Evolutionary conservation across 2,797 vertebrate genomes (phyloP), one percentile per base, ranked within the genome.

Genomic region (Rhinichthys osculus): DNA sequence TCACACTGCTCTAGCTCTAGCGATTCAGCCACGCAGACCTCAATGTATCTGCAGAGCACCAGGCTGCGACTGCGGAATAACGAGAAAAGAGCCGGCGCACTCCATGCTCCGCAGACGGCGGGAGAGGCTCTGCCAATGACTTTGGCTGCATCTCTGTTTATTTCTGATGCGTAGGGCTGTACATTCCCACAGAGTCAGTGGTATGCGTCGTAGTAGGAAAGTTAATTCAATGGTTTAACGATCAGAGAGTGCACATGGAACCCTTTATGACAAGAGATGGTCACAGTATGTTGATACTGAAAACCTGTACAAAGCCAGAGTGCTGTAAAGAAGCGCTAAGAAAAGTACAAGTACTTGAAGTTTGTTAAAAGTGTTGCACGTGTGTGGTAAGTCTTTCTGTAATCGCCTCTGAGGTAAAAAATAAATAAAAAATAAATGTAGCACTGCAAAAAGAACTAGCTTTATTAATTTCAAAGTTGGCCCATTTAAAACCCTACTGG

Each of bases 41-140:
- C 89, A 88, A 87, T 91, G 93, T 94, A 94, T 94, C 92, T 93
- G 87, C 92, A 92, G 93, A 92, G 92, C 93, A 95, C 94, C 93
- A 93, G 94, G 93, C 93, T 93, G 94, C 89, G 83, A 95, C 94
- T 92, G 70, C 89, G 89, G 91, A 91, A 93, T 92, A 93, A 94
- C 91, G 86, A 94, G 92, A 93, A 92, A 88, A 81, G 86, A 92
- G 89, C 59, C 78, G 54, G 83, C 86, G 87, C 91, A 86, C 92
- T 93, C 89, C 82, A 92, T 8, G 92, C 92, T 93, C 91, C 79
- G 90, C 67, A 81, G 90, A 78, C 52, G 69, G 52, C 59, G 70
- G 17, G 76, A 76, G 74, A 76, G 64, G 69, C 90, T 90, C 81
- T 89, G 73, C 84, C 86, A 38, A 82, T 81, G 66, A 86, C 35